These are phyloP conservation scores for Diplogasteroides magnus DNA, from an alignment of 1,140 invertebrate species.

Conservation along the genomic window DNA sequence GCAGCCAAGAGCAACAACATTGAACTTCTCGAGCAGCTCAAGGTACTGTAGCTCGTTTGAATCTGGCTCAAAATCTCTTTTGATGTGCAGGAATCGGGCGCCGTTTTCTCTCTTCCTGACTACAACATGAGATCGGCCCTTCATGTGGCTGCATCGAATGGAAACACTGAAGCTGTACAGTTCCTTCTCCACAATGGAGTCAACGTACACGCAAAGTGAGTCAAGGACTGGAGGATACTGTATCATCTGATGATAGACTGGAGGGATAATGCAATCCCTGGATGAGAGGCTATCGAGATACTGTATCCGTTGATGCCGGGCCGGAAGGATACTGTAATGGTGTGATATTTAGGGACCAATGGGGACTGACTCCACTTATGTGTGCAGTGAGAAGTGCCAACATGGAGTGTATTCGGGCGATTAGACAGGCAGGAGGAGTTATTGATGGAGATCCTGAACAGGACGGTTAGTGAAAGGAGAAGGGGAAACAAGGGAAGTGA, in stretches of 20 bases:
- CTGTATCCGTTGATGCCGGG: background rate
- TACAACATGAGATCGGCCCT: slow-evolving; percentile 74
- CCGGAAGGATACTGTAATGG: background rate
- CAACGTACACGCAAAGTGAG: slow-evolving; percentile 67
- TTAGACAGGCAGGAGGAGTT: slow-evolving; percentile 44
- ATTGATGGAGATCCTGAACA: slow-evolving; percentile 27
- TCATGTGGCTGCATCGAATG: slow-evolving; percentile 72
- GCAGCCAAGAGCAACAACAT: slow-evolving; percentile 68
- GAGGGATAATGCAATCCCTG: slow-evolving; percentile 4
- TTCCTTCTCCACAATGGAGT: slow-evolving; percentile 74
- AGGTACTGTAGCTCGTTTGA: slow-evolving; percentile 31
- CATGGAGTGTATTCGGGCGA: slow-evolving; percentile 38
- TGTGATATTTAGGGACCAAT: slow-evolving; percentile 42
- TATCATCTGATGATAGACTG: background rate
- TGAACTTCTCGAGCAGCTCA: slow-evolving; percentile 56
- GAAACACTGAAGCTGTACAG: slow-evolving; percentile 67
- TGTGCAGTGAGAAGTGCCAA: slow-evolving; percentile 44
- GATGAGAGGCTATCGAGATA: background rate
- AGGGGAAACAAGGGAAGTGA: background rate
- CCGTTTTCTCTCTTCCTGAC: slow-evolving; percentile 71
- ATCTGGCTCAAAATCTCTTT: background rate
- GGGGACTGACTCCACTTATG: slow-evolving; percentile 48
- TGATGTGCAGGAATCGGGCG: slow-evolving; percentile 59
- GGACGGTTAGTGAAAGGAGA: slow-evolving; percentile 32
- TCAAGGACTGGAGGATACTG: background rate